These are phyloP conservation scores for Xenentodon cancila DNA, from an alignment of 2,797 vertebrate species.

Conservation along the genomic window DNA sequence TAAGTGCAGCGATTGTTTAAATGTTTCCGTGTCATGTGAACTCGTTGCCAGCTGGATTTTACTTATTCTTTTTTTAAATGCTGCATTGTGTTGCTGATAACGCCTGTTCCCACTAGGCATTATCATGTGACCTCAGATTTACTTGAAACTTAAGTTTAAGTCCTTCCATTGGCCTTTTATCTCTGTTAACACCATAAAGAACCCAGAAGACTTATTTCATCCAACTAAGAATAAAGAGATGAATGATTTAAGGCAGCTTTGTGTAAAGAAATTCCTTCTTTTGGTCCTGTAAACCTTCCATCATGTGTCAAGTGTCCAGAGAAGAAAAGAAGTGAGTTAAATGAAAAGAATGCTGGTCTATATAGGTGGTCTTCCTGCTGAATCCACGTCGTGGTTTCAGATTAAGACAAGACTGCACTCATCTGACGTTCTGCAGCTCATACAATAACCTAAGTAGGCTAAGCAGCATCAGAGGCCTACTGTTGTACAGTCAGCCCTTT, in stretches of 20 bases:
- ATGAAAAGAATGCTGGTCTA: conserved; percentile 4
- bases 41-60: conserved; percentile 1
- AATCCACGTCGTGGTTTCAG: conserved; percentile 20
- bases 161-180: conserved; percentile 6
- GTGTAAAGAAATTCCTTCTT: conserved; percentile 14
- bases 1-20: background rate
- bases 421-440: conserved; percentile 48
- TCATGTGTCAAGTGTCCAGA: background rate
- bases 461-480: conserved; percentile 49
- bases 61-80: background rate
- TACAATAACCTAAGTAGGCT: conserved; percentile 47
- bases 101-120: background rate
- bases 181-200: conserved; percentile 12
- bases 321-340: background rate
- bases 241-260: background rate
- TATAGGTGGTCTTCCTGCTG: conserved; percentile 14
- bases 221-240: conserved; percentile 5
- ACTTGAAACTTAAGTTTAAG: conserved; percentile 13
- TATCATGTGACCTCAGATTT: conserved; percentile 25
- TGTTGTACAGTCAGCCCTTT: conserved; percentile 33
- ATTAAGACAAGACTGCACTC: conserved; percentile 35
- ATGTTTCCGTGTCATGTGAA: background rate
- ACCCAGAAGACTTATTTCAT: conserved; percentile 19
- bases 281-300: background rate
- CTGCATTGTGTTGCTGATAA: conserved; percentile 21